These are phyloP conservation scores for Brachyrhaphis roseni DNA, from an alignment of 2,797 vertebrate genomes.

Conservation along the genomic window DNA sequence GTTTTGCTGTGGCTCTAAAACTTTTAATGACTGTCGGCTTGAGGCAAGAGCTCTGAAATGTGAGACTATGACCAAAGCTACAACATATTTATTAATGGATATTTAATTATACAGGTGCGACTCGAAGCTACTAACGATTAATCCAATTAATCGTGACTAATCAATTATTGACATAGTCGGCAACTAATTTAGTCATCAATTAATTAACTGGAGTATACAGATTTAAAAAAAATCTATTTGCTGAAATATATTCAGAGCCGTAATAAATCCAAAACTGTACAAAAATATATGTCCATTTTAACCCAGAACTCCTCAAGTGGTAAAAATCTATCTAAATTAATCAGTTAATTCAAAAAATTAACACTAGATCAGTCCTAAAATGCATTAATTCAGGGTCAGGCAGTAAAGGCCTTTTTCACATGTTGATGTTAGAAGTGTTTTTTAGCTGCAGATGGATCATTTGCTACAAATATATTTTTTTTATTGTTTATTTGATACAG, in stretches of 20 bases:
- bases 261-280: neutral
- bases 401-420: too few relatives aligned
- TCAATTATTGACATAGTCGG: too few relatives aligned
- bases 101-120: neutral
- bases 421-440: too few relatives aligned
- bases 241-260: neutral
- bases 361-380: neutral
- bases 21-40: constrained; percentile 5
- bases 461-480: neutral
- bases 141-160: neutral
- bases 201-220: neutral
- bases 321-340: neutral
- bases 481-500: too few relatives aligned
- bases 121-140: too few relatives aligned
- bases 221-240: neutral
- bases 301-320: neutral
- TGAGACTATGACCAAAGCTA: neutral
- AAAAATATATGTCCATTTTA: neutral
- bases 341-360: neutral
- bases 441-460: neutral
- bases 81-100: neutral
- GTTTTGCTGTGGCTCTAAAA: constrained; percentile 2
- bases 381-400: neutral
- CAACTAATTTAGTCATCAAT: neutral
- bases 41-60: neutral